Evolutionary conservation across 1,140 invertebrate species (phyloP), one percentile per base, ranked within the genome.

Genomic region (Tribolium madens): DNA sequence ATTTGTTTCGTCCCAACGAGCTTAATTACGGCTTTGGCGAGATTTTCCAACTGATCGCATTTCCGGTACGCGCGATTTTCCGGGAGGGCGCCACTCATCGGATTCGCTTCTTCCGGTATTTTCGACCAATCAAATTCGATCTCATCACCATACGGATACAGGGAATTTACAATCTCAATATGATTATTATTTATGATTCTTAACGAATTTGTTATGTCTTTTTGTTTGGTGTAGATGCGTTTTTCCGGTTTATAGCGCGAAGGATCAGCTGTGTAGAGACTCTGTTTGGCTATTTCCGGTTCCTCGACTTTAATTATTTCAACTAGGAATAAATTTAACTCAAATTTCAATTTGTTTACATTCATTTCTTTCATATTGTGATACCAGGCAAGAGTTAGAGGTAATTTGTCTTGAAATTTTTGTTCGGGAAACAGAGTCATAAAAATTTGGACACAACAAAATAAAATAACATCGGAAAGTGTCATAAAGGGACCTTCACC

Each of bases 41-140:
- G 87, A 84, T 95, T 98, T 86, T 97, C 93, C 17, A 99, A 84
- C 84, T 99, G 97, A 78, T 97, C 91, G 52, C 92, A 92, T 87
- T 99, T 99, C 74, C 95, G 89, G 17, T 89, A 83, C 2, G 93
- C 86, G 52, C 97, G 89, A 12, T 89, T 88, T 79, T 88, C 85
- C 7, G 97, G 97, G 57, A 98, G 86, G 21, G 93, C 90, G 0
- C 95, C 95, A 80, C 92, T 92, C 79, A 88, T 87, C 13, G 95
- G 95, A 79, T 93, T 92, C 3, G 93, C 92, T n/a, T 90, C 89
- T 33, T 87, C 83, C 6, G 95, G 95, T 13, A 96, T 87, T 17
- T 84, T 76, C 0, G 84, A 81, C 93, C 94, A 96, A 73, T 91
- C 84, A 15, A 92, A 86, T 5, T 79, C 50, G 12, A 87, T 73